These are phyloP conservation scores for Poicephalus gulielmi DNA, from an alignment of 2,113 vertebrate species.

Conservation along the genomic window DNA sequence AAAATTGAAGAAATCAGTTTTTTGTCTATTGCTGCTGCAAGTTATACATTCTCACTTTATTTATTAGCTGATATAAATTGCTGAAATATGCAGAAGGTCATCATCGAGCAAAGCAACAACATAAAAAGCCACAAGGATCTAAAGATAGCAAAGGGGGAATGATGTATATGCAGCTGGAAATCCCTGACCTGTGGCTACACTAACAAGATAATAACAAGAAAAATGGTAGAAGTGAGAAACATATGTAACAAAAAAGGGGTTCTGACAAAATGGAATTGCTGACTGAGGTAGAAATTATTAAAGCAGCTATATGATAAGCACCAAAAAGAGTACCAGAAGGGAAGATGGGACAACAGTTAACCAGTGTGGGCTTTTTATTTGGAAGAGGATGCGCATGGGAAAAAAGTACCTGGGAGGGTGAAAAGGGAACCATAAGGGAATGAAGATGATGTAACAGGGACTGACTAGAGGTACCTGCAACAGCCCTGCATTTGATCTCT, in stretches of 20 bases:
- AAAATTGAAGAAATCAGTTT: background rate
- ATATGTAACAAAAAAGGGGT: background rate
- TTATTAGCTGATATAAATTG: background rate
- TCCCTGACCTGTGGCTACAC: background rate
- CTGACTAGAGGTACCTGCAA: background rate
- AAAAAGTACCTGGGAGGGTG: background rate
- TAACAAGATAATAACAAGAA: background rate
- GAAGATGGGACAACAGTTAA: background rate
- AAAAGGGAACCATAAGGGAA: background rate
- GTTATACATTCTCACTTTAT: background rate
- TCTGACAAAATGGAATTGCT: background rate
- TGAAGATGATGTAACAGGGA: background rate
- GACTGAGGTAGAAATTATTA: background rate
- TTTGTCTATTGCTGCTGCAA: background rate
- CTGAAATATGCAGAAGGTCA: background rate
- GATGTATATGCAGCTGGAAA: background rate
- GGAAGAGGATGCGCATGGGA: background rate
- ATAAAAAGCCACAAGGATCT: background rate
- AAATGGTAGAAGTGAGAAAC: background rate
- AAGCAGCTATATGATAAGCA: background rate
- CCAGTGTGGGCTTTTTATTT: background rate
- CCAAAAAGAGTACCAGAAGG: background rate
- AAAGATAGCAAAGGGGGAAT: background rate
- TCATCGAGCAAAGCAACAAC: background rate
- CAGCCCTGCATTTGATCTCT: background rate